Evolutionary conservation across 2,888 invertebrate genomes (phyloP).

Genomic region (Tridacna gigas): DNA sequence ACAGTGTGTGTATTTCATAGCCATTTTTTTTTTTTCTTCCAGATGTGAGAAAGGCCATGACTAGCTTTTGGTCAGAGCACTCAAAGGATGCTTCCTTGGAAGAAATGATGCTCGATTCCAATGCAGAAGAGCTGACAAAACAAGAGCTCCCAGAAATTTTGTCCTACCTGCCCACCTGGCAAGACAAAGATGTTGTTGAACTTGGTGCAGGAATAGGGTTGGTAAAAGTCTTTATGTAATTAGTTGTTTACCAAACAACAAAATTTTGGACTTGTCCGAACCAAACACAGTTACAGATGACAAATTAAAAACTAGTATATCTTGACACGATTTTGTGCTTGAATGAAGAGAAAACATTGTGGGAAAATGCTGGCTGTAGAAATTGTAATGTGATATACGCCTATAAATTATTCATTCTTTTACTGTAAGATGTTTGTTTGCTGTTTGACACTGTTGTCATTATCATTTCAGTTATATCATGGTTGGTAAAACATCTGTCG

Average conservation of each 20-base stretch:
- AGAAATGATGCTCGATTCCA: slow-evolving; percentile 86
- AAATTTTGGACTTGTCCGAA: background rate
- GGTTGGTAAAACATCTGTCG: too few relatives aligned
- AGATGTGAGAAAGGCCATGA: slow-evolving; percentile 72
- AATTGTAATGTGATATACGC: too few relatives aligned
- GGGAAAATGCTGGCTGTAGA: too few relatives aligned
- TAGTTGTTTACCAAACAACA: background rate
- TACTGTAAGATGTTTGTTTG: too few relatives aligned
- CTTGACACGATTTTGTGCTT: too few relatives aligned
- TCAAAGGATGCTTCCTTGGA: slow-evolving; percentile 82
- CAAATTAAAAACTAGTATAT: too few relatives aligned
- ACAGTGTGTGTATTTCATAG: too few relatives aligned
- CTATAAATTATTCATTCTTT: too few relatives aligned
- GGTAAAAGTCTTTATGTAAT: slow-evolving; percentile 18
- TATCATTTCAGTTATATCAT: too few relatives aligned
- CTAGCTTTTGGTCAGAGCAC: slow-evolving; percentile 80
- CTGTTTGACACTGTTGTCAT: too few relatives aligned
- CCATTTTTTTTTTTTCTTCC: slow-evolving; percentile 1
- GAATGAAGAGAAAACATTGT: too few relatives aligned
- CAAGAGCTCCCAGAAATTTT: slow-evolving; percentile 86
- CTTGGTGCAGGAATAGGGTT: slow-evolving; percentile 87
- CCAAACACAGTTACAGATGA: background rate
- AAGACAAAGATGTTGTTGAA: slow-evolving; percentile 85
- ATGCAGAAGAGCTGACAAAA: slow-evolving; percentile 83
- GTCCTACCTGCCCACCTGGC: slow-evolving; percentile 85